Conservation (phyloP, 1,140 invertebrate genomes). For the Solen grandis region DNA sequence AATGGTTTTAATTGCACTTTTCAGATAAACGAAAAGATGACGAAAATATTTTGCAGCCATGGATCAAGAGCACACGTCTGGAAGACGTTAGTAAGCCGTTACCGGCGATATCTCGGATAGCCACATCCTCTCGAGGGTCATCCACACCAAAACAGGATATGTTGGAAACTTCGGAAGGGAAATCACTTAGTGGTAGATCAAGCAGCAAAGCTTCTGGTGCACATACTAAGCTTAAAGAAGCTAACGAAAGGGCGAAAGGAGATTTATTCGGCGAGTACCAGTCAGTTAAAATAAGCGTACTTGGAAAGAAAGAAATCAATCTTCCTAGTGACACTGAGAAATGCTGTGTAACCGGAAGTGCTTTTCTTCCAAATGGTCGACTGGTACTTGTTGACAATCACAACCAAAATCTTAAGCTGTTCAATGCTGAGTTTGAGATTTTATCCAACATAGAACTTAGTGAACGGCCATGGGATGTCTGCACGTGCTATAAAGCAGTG, state of each 20-base stretch:
- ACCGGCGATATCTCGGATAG: not conserved
- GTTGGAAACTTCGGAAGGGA: no score
- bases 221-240: not conserved
- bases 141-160: not conserved
- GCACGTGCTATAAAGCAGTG: slow-evolving; percentile 37
- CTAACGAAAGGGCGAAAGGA: slow-evolving; percentile 4
- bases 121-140: slow-evolving; percentile 1
- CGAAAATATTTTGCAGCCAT: not conserved
- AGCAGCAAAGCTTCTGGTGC: not conserved
- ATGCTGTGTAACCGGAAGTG: slow-evolving; percentile 11
- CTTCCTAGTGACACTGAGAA: not conserved
- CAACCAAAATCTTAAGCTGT: slow-evolving; percentile 36
- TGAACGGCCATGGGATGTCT: slow-evolving; percentile 44
- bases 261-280: slow-evolving; percentile 13
- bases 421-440: slow-evolving; percentile 28
- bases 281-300: slow-evolving; percentile 12
- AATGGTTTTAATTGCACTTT: no score
- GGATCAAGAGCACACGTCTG: slow-evolving; percentile 7
- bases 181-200: not conserved
- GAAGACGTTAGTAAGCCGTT: not conserved
- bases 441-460: slow-evolving; percentile 10
- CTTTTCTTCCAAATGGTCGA: slow-evolving; percentile 43
- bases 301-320: slow-evolving; percentile 35
- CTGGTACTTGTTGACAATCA: slow-evolving; percentile 47
- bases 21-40: not conserved